Percentiles rank a stretch among this genome's conserved stretches.
Evolutionary conservation across 2,888 invertebrate genomes (phyloP).

Genomic region (Eupithecia abbreviata): DNA sequence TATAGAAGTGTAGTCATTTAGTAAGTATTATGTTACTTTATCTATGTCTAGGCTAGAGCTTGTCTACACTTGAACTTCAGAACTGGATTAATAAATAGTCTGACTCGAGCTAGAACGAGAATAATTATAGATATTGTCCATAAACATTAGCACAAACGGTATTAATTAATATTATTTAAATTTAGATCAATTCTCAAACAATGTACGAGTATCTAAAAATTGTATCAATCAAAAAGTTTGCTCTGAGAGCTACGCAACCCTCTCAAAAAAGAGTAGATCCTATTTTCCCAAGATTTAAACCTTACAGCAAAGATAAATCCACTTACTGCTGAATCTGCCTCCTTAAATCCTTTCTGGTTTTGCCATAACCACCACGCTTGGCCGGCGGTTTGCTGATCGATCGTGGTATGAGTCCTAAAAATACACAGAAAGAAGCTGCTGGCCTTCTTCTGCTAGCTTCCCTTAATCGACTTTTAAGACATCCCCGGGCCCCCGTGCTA

Average conservation of each 20-base stretch:
- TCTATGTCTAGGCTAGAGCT: constrained; percentile 3
- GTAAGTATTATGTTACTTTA: not conserved
- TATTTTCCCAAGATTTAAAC: not conserved
- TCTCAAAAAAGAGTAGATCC: not conserved
- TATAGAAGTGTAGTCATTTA: not conserved
- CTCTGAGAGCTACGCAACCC: not conserved
- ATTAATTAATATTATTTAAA: not conserved
- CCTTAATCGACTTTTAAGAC: not conserved
- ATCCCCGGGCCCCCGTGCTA: not conserved
- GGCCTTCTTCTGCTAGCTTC: not conserved
- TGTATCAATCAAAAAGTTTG: not conserved
- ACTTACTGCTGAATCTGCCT: not conserved
- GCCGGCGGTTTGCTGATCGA: not conserved
- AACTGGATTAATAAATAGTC: constrained; percentile 13
- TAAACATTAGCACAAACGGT: not conserved
- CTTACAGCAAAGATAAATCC: not conserved
- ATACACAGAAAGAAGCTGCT: not conserved
- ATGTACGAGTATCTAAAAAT: not conserved
- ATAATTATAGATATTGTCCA: not conserved
- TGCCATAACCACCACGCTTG: not conserved
- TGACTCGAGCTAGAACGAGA: constrained; percentile 5
- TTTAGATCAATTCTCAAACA: not conserved
- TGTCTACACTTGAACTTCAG: constrained; percentile 34
- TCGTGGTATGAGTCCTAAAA: not conserved
- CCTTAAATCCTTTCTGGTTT: not conserved